Conservation (phyloP, 1,140 invertebrate species). For the Papilio xuthus region DNA sequence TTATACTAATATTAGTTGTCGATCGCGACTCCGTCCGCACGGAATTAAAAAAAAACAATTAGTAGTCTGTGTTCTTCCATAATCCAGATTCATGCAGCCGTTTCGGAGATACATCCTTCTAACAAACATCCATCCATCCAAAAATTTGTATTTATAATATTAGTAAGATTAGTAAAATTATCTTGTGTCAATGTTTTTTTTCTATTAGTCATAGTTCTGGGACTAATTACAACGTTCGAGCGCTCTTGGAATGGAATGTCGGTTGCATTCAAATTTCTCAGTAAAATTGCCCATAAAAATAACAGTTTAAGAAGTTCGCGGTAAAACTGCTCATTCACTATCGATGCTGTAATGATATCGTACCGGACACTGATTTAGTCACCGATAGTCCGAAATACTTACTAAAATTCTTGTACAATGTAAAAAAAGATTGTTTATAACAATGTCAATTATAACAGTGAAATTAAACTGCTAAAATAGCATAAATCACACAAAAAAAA, state of each 20-base stretch:
- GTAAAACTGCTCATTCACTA: conserved; percentile 24
- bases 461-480: too few species aligned
- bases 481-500: too few species aligned
- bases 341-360: neutral
- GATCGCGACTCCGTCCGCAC: too few species aligned
- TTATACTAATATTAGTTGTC: too few species aligned
- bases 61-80: too few species aligned
- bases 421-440: neutral
- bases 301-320: conserved; percentile 16
- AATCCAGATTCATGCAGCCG: too few species aligned
- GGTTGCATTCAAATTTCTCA: conserved; percentile 35
- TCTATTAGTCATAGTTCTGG: conserved; percentile 26
- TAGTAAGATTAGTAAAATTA: too few species aligned
- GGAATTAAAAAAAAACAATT: too few species aligned
- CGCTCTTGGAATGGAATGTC: conserved; percentile 8
- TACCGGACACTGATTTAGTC: neutral
- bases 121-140: too few species aligned
- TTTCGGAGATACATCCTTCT: too few species aligned
- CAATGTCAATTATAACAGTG: neutral
- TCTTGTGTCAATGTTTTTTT: too few species aligned
- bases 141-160: too few species aligned
- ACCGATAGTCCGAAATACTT: neutral
- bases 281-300: conserved; percentile 26
- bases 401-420: neutral
- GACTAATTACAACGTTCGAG: neutral